Base-by-base conservation (phyloP, 2,888 invertebrate genomes). In the Campaea margaritaria region DNA sequence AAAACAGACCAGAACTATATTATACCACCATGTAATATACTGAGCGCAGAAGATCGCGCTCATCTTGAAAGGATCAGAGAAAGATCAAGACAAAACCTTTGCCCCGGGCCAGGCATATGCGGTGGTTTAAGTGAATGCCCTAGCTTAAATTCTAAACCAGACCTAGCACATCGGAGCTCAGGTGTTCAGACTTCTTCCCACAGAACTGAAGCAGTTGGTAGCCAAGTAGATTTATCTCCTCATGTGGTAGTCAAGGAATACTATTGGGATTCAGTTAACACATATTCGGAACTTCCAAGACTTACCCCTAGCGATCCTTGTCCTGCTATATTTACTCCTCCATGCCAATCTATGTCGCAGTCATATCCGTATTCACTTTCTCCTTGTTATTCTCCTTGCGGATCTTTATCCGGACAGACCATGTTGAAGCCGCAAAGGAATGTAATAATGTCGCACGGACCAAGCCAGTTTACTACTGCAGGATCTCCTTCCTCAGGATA, bases 171-270 rank as follows among this genome's bases (percentile, higher is more conserved):
- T 7, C 63, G 50, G 15, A 59, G 13, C 43, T 54, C 62, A 15
- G 56, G 46, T 9, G 42, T 57, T 13, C 62, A 60, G 28, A 57
- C 56, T 12, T 45, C 38, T 14, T 15, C 3, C 10, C 38, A 13
- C 38, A 39, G 47, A 28, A 61, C 49, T 31, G 62, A 63, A 52
- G 56, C 51, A 27, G 47, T 56, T 28, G 58, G 56, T 5, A 67
- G 66, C 28, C 62, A 65, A 51, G 44, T 52, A 4, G 65, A 67
- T 14, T 43, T 68, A 16, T 59, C 73, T 1, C 81, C 83, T 2
- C 73, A 77, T 58, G 65, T 82, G 0, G 62, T 79, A 1, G 67
- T 85, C 2, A 83, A 82, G 54, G 81, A 87, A 58, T 82, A 78
- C 53, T 69, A 75, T 31, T 85, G 85, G 85, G 76, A 82, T 49